Evolutionary conservation across 2,888 invertebrate species (phyloP).

Genomic region (Pandemis cinnamomeana): DNA sequence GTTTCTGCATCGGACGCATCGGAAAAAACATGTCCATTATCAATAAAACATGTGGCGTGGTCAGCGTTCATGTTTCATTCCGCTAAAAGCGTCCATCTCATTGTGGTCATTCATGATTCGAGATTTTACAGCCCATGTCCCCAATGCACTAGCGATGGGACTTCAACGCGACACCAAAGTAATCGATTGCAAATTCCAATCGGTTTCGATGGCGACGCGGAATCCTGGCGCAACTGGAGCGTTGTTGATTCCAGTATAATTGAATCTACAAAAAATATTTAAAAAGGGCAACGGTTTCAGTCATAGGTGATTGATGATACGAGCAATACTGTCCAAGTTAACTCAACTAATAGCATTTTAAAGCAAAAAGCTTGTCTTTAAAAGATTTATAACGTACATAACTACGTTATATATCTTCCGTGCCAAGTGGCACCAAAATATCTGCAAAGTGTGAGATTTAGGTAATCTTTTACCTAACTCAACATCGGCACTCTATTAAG

Average conservation of each 20-base stretch:
- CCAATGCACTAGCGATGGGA: conserved; percentile 12
- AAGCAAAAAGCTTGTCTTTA: no score
- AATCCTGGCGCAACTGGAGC: neutral
- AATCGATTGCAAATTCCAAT: conserved; percentile 3
- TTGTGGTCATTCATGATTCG: conserved; percentile 73
- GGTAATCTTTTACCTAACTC: neutral
- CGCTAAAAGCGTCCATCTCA: conserved; percentile 79
- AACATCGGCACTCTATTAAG: no score
- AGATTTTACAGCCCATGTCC: conserved; percentile 46
- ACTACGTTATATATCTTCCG: neutral
- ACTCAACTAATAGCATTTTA: neutral
- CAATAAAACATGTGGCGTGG: conserved; percentile 70
- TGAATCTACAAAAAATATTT: neutral
- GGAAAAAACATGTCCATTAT: conserved; percentile 56
- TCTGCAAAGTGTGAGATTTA: neutral
- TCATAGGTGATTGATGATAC: neutral
- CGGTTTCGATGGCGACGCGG: neutral
- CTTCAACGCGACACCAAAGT: conserved; percentile 7
- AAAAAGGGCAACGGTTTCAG: neutral
- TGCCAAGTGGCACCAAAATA: neutral
- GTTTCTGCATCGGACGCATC: conserved; percentile 41
- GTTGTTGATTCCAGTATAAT: neutral
- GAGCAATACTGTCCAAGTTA: neutral
- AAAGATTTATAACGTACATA: neutral
- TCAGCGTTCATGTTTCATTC: conserved; percentile 71